Percentiles rank a stretch among this genome's conserved stretches.
These are phyloP conservation scores for Agonopterix heracliana DNA, from an alignment of 2,888 invertebrate species.

Conservation along the genomic window DNA sequence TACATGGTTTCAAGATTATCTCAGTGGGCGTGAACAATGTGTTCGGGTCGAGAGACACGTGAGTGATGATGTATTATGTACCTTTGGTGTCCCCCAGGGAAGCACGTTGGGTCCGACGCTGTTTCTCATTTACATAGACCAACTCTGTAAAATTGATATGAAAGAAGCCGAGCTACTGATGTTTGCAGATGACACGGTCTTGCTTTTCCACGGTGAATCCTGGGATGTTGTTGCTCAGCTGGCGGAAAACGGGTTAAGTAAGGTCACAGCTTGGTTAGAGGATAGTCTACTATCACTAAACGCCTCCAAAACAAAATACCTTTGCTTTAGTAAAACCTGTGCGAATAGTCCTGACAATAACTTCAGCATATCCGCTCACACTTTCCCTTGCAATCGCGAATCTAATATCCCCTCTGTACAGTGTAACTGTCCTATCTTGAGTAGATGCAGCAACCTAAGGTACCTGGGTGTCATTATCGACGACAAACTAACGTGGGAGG, in stretches of 20 bases:
- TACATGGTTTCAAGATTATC: slow-evolving; percentile 1
- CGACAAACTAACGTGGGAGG: too few species aligned
- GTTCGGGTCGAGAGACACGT: slow-evolving; percentile 1
- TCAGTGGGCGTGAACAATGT: slow-evolving; percentile 5
- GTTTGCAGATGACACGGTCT: slow-evolving; percentile 13
- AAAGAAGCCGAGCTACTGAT: neutral
- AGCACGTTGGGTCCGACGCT: slow-evolving; percentile 7
- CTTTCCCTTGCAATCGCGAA: neutral
- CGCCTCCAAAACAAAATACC: neutral
- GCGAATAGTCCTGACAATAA: neutral
- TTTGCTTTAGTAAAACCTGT: neutral
- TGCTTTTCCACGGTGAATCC: neutral
- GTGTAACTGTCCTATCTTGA: too few species aligned
- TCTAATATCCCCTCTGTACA: too few species aligned
- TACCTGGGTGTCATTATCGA: too few species aligned
- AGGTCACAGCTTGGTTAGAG: neutral
- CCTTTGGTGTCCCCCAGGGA: slow-evolving; percentile 11
- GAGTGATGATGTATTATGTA: neutral
- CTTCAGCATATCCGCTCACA: neutral
- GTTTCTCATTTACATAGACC: slow-evolving; percentile 8
- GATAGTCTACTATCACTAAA: neutral
- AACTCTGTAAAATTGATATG: slow-evolving; percentile 2
- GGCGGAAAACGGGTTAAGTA: neutral
- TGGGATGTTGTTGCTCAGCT: neutral
- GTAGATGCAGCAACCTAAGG: too few species aligned